Evolutionary conservation across 2,797 vertebrate species (phyloP).

Genomic region (Phalloptychus januarius): DNA sequence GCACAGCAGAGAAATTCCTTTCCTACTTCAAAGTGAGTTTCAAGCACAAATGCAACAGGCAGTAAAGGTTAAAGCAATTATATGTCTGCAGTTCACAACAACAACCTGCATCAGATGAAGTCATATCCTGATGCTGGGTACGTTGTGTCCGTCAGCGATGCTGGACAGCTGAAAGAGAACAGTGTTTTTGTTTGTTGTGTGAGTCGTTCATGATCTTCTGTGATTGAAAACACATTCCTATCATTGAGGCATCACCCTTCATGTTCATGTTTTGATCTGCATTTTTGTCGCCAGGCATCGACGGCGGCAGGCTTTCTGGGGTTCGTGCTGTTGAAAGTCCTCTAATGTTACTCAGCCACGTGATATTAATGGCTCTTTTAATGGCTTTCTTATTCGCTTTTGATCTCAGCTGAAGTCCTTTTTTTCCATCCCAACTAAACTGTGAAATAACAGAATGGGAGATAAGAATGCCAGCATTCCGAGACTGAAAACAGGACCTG

Average conservation of each 20-base stretch:
- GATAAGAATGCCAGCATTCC: background rate
- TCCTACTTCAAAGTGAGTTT: background rate
- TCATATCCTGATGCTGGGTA: background rate
- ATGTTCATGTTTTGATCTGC: background rate
- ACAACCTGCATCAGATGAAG: background rate
- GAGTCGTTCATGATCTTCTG: background rate
- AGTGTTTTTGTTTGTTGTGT: background rate
- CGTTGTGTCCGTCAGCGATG: background rate
- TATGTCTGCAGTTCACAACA: background rate
- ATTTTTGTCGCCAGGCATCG: background rate
- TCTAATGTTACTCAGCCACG: background rate
- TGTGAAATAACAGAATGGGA: background rate
- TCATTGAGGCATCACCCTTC: background rate
- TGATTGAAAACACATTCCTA: background rate
- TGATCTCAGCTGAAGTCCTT: background rate
- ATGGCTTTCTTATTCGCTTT: background rate
- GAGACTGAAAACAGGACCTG: background rate
- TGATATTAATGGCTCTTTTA: background rate
- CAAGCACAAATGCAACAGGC: background rate
- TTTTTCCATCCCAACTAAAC: background rate
- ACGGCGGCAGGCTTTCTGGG: background rate
- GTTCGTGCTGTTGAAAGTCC: background rate
- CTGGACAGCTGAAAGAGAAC: background rate
- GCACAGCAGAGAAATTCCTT: background rate
- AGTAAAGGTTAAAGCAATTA: background rate